Percentiles rank a stretch among this genome's conserved stretches.
These are phyloP conservation scores for Apamea epomidion DNA, from an alignment of 2,888 invertebrate species.

Conservation along the genomic window DNA sequence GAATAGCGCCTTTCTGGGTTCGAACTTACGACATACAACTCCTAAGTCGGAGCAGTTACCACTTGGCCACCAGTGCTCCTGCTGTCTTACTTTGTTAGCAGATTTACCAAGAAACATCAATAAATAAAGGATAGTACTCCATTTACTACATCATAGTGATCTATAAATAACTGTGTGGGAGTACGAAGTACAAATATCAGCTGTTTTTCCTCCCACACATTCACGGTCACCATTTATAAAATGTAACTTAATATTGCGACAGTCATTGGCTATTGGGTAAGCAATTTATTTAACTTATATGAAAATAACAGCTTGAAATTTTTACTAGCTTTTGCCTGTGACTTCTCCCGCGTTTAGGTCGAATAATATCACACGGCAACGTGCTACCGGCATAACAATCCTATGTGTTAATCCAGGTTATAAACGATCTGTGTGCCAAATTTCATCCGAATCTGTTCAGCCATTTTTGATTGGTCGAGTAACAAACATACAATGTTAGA, in stretches of 20 bases:
- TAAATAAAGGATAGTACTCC: neutral
- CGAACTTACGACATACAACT: no score
- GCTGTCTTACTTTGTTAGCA: neutral
- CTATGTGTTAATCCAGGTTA: neutral
- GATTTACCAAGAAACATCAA: neutral
- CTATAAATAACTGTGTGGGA: constrained; percentile 34
- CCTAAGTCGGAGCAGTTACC: no score
- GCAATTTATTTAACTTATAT: constrained; percentile 13
- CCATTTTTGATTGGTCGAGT: neutral
- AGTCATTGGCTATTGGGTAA: neutral
- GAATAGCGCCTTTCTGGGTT: neutral
- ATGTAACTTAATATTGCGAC: constrained; percentile 1
- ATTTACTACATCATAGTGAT: constrained; percentile 12
- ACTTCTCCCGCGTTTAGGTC: neutral
- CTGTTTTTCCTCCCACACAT: constrained; percentile 35
- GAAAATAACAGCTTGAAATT: neutral
- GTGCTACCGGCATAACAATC: neutral
- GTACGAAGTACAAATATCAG: constrained; percentile 23
- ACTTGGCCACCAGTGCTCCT: no score
- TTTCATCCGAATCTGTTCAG: neutral
- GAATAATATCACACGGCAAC: neutral
- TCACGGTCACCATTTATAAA: constrained; percentile 9
- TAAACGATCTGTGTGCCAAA: neutral
- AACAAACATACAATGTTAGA: neutral
- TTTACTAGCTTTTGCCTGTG: neutral